A percentile compares a stretch with the other conserved stretches of the same genome.
phyloP scores from a whole-genome alignment of 2,113 vertebrate genomes.

The Petroica traversi region DNA sequence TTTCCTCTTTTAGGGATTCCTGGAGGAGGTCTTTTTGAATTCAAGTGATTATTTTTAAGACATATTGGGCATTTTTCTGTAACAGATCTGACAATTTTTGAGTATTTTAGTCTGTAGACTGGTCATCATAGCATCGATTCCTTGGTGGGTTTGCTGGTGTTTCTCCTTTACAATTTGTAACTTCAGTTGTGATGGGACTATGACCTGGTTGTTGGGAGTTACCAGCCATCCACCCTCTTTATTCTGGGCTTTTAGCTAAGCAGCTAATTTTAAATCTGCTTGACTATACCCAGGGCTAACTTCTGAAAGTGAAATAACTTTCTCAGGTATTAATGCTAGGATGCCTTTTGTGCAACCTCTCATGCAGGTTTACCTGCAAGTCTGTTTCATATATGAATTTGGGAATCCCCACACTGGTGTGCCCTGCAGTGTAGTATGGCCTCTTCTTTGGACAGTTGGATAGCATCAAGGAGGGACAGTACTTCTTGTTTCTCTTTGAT shows the following conservation, averaged over 20 bases:
- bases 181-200: neutral
- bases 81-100: neutral
- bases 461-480: neutral
- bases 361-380: neutral
- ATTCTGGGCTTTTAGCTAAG: neutral
- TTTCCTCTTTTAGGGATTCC: neutral
- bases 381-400: neutral
- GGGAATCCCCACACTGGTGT: neutral
- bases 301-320: neutral
- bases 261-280: neutral
- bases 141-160: neutral
- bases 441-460: neutral
- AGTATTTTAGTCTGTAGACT: neutral
- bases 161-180: neutral
- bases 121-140: neutral
- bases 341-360: neutral
- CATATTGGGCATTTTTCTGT: neutral
- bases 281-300: neutral
- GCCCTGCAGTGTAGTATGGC: neutral
- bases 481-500: neutral
- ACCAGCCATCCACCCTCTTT: neutral
- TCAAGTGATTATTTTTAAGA: neutral
- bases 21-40: neutral
- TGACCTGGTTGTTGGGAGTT: neutral
- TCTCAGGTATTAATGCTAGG: neutral